These are phyloP conservation scores for Blastobasis adustella DNA, from an alignment of 2,888 invertebrate species.

Conservation along the genomic window DNA sequence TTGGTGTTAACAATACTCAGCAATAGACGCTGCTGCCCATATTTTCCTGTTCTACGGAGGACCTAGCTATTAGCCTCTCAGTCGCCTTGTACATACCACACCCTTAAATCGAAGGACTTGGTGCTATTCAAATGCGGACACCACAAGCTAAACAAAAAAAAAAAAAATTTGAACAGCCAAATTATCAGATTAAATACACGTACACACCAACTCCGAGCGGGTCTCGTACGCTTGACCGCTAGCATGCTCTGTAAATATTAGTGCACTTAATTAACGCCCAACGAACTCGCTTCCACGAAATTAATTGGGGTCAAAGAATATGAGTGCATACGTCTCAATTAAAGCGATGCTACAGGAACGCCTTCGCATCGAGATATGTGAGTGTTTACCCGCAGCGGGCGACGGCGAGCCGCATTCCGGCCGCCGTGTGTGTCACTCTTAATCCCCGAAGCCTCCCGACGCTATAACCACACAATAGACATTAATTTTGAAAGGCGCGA, in stretches of 20 bases:
- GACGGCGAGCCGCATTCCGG: conserved; percentile 13
- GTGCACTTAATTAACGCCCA: conserved; percentile 61
- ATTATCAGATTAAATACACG: no score
- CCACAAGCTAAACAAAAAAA: no score
- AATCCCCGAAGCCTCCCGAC: conserved; percentile 38
- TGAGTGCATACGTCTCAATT: conserved; percentile 69
- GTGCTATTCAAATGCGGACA: no score
- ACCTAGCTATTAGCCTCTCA: no score
- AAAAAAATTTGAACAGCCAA: no score
- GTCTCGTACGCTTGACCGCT: conserved; percentile 32
- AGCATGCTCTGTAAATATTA: conserved; percentile 53
- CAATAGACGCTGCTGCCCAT: no score
- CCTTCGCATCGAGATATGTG: conserved; percentile 28
- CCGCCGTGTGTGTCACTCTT: conserved; percentile 29
- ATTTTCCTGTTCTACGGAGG: no score
- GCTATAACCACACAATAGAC: conserved; percentile 52
- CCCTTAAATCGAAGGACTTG: no score
- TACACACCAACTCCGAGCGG: no score
- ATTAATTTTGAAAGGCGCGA: conserved; percentile 65
- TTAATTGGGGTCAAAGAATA: conserved; percentile 71
- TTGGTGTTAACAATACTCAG: no score
- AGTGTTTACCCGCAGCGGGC: conserved; percentile 12
- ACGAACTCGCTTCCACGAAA: conserved; percentile 64
- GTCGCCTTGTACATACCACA: no score
- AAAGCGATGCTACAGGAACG: conserved; percentile 40